Evolutionary conservation across 2,113 vertebrate species (phyloP).

Genomic region (Ictalurus furcatus): DNA sequence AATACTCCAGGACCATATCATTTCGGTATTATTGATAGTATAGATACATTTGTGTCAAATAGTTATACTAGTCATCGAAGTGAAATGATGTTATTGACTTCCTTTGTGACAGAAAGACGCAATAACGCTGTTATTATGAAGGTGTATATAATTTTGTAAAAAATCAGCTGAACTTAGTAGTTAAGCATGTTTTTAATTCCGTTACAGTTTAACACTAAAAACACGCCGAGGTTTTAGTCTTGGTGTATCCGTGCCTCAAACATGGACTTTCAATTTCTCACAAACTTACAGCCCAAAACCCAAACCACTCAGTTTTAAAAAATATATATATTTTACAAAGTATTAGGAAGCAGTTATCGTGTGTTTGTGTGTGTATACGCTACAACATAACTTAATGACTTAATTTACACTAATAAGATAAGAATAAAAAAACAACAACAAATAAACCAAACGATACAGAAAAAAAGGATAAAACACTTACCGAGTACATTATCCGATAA

Average conservation of each 20-base stretch:
- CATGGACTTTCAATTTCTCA: neutral
- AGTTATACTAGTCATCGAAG: neutral
- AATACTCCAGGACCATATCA: neutral
- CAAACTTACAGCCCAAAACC: neutral
- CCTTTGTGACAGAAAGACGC: neutral
- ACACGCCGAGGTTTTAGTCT: neutral
- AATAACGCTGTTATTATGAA: neutral
- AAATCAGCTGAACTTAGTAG: neutral
- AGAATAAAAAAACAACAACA: neutral
- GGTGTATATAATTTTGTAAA: neutral
- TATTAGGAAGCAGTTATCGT: neutral
- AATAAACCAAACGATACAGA: neutral
- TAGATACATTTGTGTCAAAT: neutral
- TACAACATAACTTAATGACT: neutral
- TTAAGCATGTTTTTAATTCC: neutral
- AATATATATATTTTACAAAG: neutral
- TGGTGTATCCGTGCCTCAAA: neutral
- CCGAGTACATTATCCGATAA: slow-evolving; percentile 61
- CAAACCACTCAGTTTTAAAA: too few relatives aligned
- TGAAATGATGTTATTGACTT: neutral
- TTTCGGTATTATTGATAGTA: neutral
- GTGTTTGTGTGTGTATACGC: neutral
- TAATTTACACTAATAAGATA: neutral
- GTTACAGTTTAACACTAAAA: neutral
- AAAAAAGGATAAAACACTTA: slow-evolving; percentile 48